These are phyloP conservation scores for Chironomus riparius DNA, from an alignment of 2,888 invertebrate genomes.

Conservation along the genomic window DNA sequence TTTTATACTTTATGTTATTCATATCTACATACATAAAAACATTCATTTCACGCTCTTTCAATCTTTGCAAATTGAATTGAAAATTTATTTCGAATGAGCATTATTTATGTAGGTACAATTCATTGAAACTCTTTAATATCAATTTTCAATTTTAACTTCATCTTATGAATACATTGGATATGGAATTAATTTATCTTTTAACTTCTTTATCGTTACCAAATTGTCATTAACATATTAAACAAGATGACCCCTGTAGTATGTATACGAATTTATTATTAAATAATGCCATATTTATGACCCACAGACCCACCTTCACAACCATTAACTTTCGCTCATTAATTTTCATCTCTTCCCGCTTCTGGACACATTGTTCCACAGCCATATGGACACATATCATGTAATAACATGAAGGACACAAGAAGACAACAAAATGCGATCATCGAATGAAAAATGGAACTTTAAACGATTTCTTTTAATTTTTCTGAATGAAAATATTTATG, in stretches of 20 bases:
- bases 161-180: neutral
- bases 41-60: too few relatives aligned
- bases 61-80: too few relatives aligned
- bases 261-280: neutral
- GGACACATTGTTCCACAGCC: neutral
- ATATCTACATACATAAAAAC: too few relatives aligned
- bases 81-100: neutral
- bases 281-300: neutral
- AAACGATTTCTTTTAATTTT: neutral
- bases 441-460: constrained; percentile 5
- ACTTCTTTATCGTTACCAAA: neutral
- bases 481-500: too few relatives aligned
- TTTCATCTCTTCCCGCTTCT: constrained; percentile 3
- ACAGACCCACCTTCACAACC: neutral
- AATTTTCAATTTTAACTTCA: neutral
- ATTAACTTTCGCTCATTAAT: constrained; percentile 23
- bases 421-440: neutral
- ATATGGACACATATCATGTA: too few relatives aligned
- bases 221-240: constrained; percentile 6
- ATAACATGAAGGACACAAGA: too few relatives aligned
- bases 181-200: neutral
- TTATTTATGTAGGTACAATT: neutral
- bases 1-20: neutral
- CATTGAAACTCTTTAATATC: neutral
- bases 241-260: neutral